phyloP scores from a whole-genome alignment of 2,888 invertebrate genomes.

The Chymomyza amoena region DNA sequence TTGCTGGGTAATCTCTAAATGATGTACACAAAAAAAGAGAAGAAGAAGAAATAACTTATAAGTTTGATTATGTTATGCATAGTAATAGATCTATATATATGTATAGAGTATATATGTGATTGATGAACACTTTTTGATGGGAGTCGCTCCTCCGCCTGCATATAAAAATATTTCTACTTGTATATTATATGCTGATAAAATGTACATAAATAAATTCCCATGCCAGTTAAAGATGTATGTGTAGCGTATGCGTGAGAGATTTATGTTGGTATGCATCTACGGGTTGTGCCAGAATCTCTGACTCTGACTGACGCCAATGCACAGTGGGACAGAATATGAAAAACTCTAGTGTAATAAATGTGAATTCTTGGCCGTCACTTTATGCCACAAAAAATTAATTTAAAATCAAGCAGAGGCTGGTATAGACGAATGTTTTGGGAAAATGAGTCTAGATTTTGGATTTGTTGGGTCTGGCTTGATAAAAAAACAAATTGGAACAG shows the following conservation, averaged over 20 bases:
- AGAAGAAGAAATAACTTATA: constrained; percentile 2
- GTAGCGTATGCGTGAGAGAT: constrained; percentile 31
- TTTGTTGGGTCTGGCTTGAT: no score
- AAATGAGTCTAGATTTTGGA: no score
- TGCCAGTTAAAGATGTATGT: background rate
- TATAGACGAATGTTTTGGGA: no score
- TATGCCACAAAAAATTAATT: no score
- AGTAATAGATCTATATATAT: constrained; percentile 1
- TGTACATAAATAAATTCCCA: constrained; percentile 5
- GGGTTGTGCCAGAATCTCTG: constrained; percentile 26
- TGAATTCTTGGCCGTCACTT: no score
- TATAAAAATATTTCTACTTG: background rate
- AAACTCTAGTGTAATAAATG: no score
- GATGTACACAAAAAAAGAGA: background rate
- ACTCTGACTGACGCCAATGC: constrained; percentile 36
- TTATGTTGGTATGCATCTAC: constrained; percentile 38
- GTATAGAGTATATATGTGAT: background rate
- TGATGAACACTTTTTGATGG: constrained; percentile 27
- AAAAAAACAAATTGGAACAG: no score
- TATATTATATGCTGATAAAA: constrained; percentile 4
- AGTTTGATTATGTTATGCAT: constrained; percentile 33
- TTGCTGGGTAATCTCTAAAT: background rate
- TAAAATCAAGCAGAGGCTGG: no score
- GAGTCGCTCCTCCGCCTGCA: background rate
- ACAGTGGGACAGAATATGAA: background rate